Base-by-base conservation (phyloP, 2,797 vertebrate genomes). In the Sebastes miniatus region DNA sequence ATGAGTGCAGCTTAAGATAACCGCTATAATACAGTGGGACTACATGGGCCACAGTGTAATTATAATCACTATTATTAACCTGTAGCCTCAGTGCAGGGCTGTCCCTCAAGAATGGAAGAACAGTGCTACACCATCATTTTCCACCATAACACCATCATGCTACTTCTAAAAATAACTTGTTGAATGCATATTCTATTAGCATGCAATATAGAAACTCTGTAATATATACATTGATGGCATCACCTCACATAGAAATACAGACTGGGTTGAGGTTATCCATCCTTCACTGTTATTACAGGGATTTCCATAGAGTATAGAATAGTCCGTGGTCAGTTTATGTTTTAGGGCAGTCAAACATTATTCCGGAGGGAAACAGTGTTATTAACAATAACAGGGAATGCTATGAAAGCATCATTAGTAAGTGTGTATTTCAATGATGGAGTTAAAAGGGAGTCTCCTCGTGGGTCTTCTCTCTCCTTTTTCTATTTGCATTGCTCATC, bases 41-140 rank as follows among this genome's bases (percentile, higher is more conserved):
- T 11, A 8, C 39, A 25, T 59, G 31, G n/a, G 64, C 18, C 5
- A 11, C 24, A 25, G 18, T 59, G 32, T 47, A 64, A 64, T 69
- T 75, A 72, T 10, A 29, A 12, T 74, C 24, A 34, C 36, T 54
- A 14, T 84, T 39, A 73, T 69, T 76, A 79, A 76, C 63, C 76
- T 66, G 64, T 27, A 36, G 57, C 20, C 63, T 63, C 13, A 43
- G 52, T 36, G 22, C 70, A 71, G 27, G 14, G 36, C 14, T 74
- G 20, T 62, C 22, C 25, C 69, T 6, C 8, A n/a, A 59, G 14
- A 74, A 20, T 58, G 5, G 16, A 43, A 52, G 25, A 83, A 24
- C 8, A n/a, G 18, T 56, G 12, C 39, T 69, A n/a, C 58, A 31
- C n/a, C 34, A 3, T 18, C 54, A 61, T 63, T n/a, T 65, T 22